A percentile compares a stretch with the other conserved stretches of the same genome.
Conservation (phyloP, 2,797 vertebrate species). For the Xenopus petersii region DNA sequence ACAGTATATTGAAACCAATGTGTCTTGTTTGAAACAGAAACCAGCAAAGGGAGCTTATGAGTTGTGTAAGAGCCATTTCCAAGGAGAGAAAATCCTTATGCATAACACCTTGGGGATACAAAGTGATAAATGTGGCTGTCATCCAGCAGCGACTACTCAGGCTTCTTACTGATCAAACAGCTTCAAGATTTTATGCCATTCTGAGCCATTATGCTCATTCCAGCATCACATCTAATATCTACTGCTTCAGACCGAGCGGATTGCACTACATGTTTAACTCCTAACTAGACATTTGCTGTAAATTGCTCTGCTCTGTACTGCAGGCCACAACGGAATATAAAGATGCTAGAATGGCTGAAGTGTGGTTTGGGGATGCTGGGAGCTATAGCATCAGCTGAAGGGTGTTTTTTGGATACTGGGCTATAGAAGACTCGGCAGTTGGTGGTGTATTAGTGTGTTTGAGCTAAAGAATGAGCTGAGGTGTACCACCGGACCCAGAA, state of each 20-base stretch:
- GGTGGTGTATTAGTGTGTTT: too few relatives aligned
- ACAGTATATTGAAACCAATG: neutral
- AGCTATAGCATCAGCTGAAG: too few relatives aligned
- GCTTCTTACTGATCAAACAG: constrained; percentile 28
- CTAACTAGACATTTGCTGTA: neutral
- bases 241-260: neutral
- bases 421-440: too few relatives aligned
- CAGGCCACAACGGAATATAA: neutral
- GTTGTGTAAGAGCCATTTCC: constrained; percentile 10
- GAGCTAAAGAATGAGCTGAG: too few relatives aligned
- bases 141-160: constrained; percentile 21
- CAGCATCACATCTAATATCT: constrained; percentile 8
- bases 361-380: too few relatives aligned
- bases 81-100: constrained; percentile 17
- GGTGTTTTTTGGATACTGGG: too few relatives aligned
- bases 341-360: too few relatives aligned
- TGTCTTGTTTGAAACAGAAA: neutral
- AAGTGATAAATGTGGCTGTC: constrained; percentile 43
- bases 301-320: neutral
- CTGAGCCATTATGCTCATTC: constrained; percentile 17
- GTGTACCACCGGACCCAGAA: too few relatives aligned
- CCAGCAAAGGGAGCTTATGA: neutral
- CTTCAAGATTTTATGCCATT: constrained; percentile 5
- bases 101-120: constrained; percentile 30
- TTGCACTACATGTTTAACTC: neutral